Evolutionary conservation across 2,888 invertebrate genomes (phyloP), one percentile per base, ranked within the genome.

Genomic region (Lamproptera curius): DNA sequence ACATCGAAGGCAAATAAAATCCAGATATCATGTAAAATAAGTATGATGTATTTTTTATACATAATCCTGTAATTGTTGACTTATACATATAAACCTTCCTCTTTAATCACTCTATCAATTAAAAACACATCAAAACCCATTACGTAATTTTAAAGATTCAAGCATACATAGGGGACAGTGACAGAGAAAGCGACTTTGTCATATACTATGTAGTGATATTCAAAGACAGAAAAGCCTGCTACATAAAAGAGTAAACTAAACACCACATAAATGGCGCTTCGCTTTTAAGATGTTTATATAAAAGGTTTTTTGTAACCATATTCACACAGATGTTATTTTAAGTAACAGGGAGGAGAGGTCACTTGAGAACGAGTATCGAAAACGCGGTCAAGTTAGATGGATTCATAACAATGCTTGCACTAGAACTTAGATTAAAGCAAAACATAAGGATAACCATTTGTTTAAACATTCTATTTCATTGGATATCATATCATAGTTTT

Each of bases 371-470:
- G 23, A 46, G 45, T 37, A 39, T 39, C 39, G 10, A 8, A 35
- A 46, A 41, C 34, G 34, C 40, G 46, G 28, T 35, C 40, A 46
- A 35, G 46, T 41, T 40, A 36, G 40, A 46, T 41, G 46, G 39
- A 40, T 35, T 40, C 40, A 46, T 40, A 40, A 41, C 35, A 46
- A 40, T 40, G 36, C 34, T 35, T 14, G n/a, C 28, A 46, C 46
- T 36, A 40, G 26, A 41, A 35, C 36, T 46, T 28, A 35, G 46
- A 35, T 46, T 41, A 46, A 46, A 46, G 35, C 16, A 46, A 41
- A 46, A 41, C 28, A 40, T 16, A 34, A 13, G 40, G 10, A 4
- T 31, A n/a, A 11, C 13, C 28, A 20, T 6, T 3, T 20, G 20
- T 20, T 20, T 3, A 5, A 5, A 20, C 4, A 20, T 3, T 20